Base-by-base conservation (phyloP, 2,113 vertebrate species). In the Nannospalax galili region DNA sequence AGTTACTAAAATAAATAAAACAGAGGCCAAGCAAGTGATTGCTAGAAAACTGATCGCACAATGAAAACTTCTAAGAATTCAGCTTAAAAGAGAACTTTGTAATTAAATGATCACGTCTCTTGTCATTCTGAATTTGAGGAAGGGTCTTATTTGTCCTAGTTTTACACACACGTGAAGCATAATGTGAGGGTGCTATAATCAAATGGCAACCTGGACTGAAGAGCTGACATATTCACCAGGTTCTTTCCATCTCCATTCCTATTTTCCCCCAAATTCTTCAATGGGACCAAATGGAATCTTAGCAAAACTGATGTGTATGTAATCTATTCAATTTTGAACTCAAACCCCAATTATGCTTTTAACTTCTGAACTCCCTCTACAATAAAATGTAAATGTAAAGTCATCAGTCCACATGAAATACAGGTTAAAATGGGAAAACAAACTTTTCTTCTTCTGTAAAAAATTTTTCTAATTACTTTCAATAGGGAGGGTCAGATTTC, bases 21-120 rank as follows among this genome's bases (percentile, higher is more conserved):
- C 98, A 87, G 97, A 96, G 96, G 97, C 88, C 96, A 96, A 96
- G 86, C 81, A 96, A 97, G 64, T 95, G 82, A 96, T 95, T 97
- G 91, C 91, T 98, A 97, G 96, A 98, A 98, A 98, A 98, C n/a
- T 95, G 86, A 97, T 81, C 98, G 94, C 32, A 40, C 52, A 92
- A 96, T 20, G 72, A 95, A 98, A 96, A 94, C 96, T 97, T 98
- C 96, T 93, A 97, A 98, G 94, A 98, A 62, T 45, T 93, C 58
- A 86, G n/a, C 93, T 96, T 93, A 97, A 91, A 96, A 97, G 26
- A 97, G 14, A 97, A 95, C 78, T 48, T 97, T 70, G 87, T 37
- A 17, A 96, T 72, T 40, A 84, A 97, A 97, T 67, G 97, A 81
- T 95, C 97, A 94, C 40, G 97, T 91, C 75, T 92, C 56, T 16